A percentile compares a stretch with the other conserved stretches of the same genome.
These are phyloP conservation scores for Drosophila mayri DNA, from an alignment of 1,140 invertebrate genomes.

Conservation along the genomic window DNA sequence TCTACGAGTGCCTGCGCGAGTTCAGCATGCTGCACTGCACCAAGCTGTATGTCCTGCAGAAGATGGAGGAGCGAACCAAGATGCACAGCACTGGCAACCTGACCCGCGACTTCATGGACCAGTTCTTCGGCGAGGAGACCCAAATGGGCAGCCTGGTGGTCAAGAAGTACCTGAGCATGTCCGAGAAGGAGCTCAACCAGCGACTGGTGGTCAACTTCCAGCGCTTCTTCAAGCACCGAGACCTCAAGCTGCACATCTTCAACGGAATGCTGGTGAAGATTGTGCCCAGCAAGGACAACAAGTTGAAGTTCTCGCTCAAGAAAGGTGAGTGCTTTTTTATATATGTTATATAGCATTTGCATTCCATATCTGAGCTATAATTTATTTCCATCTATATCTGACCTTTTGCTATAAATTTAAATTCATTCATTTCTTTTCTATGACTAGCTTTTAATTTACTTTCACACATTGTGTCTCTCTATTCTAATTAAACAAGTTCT, in stretches of 20 bases:
- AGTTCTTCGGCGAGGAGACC: constrained; percentile 74
- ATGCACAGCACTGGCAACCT: constrained; percentile 68
- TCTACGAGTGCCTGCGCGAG: constrained; percentile 76
- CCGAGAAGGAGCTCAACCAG: constrained; percentile 77
- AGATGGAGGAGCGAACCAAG: constrained; percentile 70
- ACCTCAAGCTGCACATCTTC: constrained; percentile 81
- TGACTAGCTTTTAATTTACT: constrained; percentile 13
- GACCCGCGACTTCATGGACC: constrained; percentile 79
- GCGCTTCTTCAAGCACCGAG: constrained; percentile 79
- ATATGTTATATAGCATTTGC: no score
- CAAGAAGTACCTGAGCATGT: constrained; percentile 67
- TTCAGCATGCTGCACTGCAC: constrained; percentile 76
- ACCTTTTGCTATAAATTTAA: constrained; percentile 8
- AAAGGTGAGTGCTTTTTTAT: constrained; percentile 73
- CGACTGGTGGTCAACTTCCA: constrained; percentile 74
- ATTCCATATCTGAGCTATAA: neutral
- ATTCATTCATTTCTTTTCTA: constrained; percentile 12
- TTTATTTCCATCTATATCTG: neutral
- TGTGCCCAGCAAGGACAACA: constrained; percentile 82
- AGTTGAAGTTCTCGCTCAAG: constrained; percentile 76
- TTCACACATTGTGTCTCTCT: constrained; percentile 11
- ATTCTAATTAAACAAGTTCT: constrained; percentile 1
- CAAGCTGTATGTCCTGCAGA: constrained; percentile 82
- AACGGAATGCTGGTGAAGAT: constrained; percentile 79
- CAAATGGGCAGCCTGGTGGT: constrained; percentile 67